Evolutionary conservation across 1,140 invertebrate genomes (phyloP).

Genomic region (Homarus americanus): DNA sequence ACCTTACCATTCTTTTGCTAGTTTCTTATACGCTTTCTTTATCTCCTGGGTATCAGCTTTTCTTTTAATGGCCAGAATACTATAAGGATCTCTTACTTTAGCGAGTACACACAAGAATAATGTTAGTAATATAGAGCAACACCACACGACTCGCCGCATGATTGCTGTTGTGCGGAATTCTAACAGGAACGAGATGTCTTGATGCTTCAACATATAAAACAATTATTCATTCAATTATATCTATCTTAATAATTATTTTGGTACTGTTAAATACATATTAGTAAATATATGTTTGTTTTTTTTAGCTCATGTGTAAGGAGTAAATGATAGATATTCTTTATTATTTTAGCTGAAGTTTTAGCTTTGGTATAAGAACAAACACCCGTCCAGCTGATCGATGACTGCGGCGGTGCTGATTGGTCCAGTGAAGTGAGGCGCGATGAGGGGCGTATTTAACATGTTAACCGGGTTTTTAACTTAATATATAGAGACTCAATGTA

Average conservation of each 20-base stretch:
- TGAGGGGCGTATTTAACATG: too few species aligned
- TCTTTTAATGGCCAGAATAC: slow-evolving; percentile 57
- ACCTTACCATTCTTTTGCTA: slow-evolving; percentile 74
- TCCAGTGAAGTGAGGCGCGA: too few species aligned
- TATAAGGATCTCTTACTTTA: slow-evolving; percentile 74
- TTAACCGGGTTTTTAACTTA: too few species aligned
- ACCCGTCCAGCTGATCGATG: slow-evolving; percentile 22
- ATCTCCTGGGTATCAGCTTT: slow-evolving; percentile 69
- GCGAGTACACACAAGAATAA: slow-evolving; percentile 9
- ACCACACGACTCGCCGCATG: not conserved
- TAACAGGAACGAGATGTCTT: too few species aligned
- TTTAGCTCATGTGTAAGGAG: too few species aligned
- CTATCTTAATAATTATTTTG: too few species aligned
- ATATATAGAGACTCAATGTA: too few species aligned
- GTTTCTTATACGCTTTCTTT: slow-evolving; percentile 73
- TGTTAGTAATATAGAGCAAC: not conserved
- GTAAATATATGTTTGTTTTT: not conserved
- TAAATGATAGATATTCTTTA: too few species aligned
- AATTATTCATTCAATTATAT: too few species aligned
- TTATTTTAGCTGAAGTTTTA: too few species aligned
- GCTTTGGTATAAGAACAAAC: not conserved
- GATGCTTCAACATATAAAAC: too few species aligned
- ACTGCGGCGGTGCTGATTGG: not conserved
- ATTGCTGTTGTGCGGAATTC: not conserved
- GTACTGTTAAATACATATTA: not conserved